Base-by-base conservation (phyloP, 2,113 vertebrate genomes). In the Daubentonia madagascariensis region DNA sequence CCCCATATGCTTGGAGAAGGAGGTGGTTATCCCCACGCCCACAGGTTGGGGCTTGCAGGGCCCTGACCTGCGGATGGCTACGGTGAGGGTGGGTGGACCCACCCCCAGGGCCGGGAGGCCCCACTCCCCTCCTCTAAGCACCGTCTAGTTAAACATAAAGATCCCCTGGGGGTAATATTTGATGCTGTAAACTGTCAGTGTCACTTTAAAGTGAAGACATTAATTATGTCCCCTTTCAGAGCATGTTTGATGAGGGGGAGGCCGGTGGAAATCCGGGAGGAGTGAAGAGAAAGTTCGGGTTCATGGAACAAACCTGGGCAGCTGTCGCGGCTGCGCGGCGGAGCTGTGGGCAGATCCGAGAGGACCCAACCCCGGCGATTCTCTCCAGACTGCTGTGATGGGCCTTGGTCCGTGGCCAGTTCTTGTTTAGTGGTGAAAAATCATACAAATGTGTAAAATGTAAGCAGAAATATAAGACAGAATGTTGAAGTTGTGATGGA, bases 401-500 rank as follows among this genome's bases (percentile, higher is more conserved):
- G 25, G 61, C 43, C 43, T 8, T 2, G 4, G 45, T 50, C 8
- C 30, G 1, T 0, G 17, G 75, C 17, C 2, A 8, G 20, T 50
- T 76, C 75, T 20, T 10, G 70, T 50, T 20, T 35, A 32, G 28
- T 13, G 22, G 13, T 20, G 35, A 76, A 16, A 20, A 6, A 11
- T 75, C 65, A 30, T 2, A n/a, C 0, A 16, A 20, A 18, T 0
- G 10, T 22, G 50, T 52, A 22, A 40, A 50, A 14, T 3, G 10
- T 4, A 68, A 30, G 48, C 52, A 61, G 25, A 50, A 35, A 32
- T 40, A 17, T 1, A 48, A 2, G 0, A 48, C 10, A 0, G 23
- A 14, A 3, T 25, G 2, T 10, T 32, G 16, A 40, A 23, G 0
- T 6, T 4, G 6, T 0, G 1, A 11, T 10, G 35, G 11, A 25